A percentile compares a stretch with the other conserved stretches of the same genome.
phyloP scores from a whole-genome alignment of 1,140 invertebrate species.

The Ips typographus region DNA sequence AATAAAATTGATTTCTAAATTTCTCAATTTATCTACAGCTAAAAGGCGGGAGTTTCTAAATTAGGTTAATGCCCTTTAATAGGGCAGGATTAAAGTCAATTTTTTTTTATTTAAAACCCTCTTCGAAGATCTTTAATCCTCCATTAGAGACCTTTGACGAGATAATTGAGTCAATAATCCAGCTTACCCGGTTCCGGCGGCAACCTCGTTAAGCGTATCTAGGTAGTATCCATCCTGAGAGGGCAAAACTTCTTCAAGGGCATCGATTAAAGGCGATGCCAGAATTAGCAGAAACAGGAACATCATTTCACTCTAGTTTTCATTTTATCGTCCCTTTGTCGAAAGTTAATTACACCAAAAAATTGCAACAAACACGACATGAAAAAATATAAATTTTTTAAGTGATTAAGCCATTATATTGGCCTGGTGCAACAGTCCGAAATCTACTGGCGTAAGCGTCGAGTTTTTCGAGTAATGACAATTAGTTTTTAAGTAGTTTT shows the following conservation, averaged over 20 bases:
- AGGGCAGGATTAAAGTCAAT: neutral
- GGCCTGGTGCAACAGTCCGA: neutral
- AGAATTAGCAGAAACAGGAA: neutral
- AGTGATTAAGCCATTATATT: neutral
- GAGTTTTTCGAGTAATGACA: constrained; percentile 1
- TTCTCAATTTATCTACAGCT: no score
- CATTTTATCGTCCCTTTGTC: neutral
- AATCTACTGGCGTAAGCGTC: neutral
- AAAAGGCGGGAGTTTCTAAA: no score
- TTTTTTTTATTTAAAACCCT: constrained; percentile 4
- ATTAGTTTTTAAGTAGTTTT: constrained; percentile 16
- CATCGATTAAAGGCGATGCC: neutral
- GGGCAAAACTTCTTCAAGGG: constrained; percentile 13
- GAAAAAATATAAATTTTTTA: neutral
- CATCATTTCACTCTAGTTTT: neutral
- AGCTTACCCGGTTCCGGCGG: constrained; percentile 24
- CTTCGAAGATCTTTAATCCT: neutral
- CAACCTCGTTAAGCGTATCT: constrained; percentile 33
- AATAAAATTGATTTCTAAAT: neutral
- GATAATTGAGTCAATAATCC: constrained; percentile 22
- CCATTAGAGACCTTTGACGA: constrained; percentile 17
- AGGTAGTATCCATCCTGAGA: constrained; percentile 30
- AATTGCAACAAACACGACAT: neutral
- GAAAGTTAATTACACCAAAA: neutral
- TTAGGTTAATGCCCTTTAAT: no score